phyloP scores from a whole-genome alignment of 2,113 vertebrate genomes.

The Osmerus eperlanus region DNA sequence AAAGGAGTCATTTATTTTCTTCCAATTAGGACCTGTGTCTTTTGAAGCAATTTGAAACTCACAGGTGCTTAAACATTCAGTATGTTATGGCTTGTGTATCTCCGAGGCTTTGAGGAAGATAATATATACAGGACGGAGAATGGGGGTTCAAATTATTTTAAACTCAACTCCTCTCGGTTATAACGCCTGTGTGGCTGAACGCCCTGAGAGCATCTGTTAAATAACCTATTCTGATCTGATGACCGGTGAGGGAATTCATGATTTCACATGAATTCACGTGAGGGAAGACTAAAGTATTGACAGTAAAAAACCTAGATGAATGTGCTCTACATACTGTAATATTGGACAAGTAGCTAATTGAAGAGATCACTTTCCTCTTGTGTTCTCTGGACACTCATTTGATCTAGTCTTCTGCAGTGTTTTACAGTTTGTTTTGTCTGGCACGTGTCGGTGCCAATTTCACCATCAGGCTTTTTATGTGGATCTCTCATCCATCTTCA shows the following conservation, averaged over 20 bases:
- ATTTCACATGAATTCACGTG: no score
- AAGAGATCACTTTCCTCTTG: background rate
- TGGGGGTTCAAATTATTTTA: background rate
- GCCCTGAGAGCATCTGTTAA: no score
- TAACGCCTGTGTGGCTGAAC: no score
- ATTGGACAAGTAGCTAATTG: background rate
- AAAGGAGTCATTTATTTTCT: background rate
- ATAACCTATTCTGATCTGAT: no score
- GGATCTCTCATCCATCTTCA: background rate
- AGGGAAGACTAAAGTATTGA: no score
- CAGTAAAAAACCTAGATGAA: no score
- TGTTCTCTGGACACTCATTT: background rate
- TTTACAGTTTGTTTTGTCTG: conserved; percentile 1
- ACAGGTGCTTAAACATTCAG: background rate
- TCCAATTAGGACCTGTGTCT: conserved; percentile 2
- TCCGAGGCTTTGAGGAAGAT: background rate
- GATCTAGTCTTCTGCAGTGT: background rate
- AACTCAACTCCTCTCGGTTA: no score
- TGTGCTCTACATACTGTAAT: no score
- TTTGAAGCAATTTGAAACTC: background rate
- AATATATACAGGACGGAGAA: background rate
- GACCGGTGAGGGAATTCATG: no score
- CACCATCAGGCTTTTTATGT: conserved; percentile 8
- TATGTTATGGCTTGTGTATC: background rate
- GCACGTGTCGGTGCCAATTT: background rate